These are phyloP conservation scores for Dicentrarchus labrax DNA, from an alignment of 2,113 vertebrate species.

Conservation along the genomic window DNA sequence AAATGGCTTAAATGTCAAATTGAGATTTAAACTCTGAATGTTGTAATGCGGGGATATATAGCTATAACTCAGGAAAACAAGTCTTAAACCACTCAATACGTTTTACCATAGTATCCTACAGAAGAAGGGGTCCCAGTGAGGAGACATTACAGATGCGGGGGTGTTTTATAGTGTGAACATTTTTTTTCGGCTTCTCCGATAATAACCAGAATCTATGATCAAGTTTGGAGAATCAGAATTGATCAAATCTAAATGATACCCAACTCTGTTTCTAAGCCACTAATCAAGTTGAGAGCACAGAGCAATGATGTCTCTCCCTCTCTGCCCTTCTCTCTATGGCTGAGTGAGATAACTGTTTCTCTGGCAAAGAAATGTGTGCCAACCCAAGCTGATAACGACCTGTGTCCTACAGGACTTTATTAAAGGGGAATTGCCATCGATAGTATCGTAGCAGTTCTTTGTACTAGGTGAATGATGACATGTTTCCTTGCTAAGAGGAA, in stretches of 20 bases:
- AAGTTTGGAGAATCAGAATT: background rate
- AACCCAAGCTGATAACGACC: conserved; percentile 60
- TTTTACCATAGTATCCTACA: too few species aligned
- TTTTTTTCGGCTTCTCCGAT: background rate
- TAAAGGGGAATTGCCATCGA: conserved; percentile 53
- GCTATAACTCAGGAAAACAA: too few species aligned
- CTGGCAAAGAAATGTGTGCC: conserved; percentile 50
- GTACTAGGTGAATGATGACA: conserved; percentile 47
- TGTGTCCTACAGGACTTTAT: conserved; percentile 65
- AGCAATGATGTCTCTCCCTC: conserved; percentile 11
- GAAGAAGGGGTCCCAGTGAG: too few species aligned
- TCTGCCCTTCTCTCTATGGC: conserved; percentile 30
- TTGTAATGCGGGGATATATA: too few species aligned
- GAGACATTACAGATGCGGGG: too few species aligned
- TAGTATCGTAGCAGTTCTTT: conserved; percentile 53
- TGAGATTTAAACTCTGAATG: too few species aligned
- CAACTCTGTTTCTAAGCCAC: background rate
- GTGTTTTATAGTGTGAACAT: too few species aligned
- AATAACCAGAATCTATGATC: background rate
- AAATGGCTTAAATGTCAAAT: too few species aligned
- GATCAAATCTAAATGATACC: conserved; percentile 13
- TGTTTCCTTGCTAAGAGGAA: conserved; percentile 48
- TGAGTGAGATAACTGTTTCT: conserved; percentile 50
- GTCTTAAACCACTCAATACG: too few species aligned
- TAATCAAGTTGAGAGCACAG: conserved; percentile 30